phyloP scores from a whole-genome alignment of 2,888 invertebrate genomes.

The Acleris cristana region DNA sequence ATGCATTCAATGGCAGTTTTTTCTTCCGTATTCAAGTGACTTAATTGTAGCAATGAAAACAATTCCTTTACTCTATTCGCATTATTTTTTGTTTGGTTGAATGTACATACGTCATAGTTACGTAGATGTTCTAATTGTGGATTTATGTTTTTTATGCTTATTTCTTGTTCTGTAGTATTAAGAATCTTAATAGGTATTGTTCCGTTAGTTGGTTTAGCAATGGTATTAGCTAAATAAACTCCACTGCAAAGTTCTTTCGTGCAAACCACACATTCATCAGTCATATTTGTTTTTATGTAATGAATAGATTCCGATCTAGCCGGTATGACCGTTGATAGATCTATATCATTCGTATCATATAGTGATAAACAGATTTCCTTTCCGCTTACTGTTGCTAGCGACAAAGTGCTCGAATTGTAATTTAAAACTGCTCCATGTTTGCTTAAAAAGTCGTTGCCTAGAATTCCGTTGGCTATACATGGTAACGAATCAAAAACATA shows the following conservation, averaged over 20 bases:
- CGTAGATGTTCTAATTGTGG: too few species aligned
- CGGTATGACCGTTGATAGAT: conserved; percentile 26
- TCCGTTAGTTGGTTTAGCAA: conserved; percentile 34
- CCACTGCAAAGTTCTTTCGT: conserved; percentile 37
- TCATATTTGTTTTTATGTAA: conserved; percentile 29
- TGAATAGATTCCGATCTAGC: conserved; percentile 40
- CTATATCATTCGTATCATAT: neutral
- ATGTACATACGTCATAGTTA: conserved; percentile 39
- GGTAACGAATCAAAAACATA: too few species aligned
- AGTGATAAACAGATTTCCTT: neutral
- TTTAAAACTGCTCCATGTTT: conserved; percentile 35
- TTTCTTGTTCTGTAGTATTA: conserved; percentile 37
- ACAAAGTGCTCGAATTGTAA: conserved; percentile 29
- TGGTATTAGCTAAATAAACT: conserved; percentile 37
- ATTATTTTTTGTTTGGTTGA: neutral
- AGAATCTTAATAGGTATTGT: conserved; percentile 39
- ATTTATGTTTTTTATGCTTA: conserved; percentile 33
- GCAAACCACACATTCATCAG: conserved; percentile 38
- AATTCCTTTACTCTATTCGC: neutral
- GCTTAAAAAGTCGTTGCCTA: conserved; percentile 39
- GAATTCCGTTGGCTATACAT: too few species aligned
- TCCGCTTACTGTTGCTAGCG: neutral
- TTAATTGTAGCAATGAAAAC: conserved; percentile 34
- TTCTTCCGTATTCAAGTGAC: conserved; percentile 29
- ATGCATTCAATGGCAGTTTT: conserved; percentile 36